A percentile compares a stretch with the other conserved stretches of the same genome.
These are phyloP conservation scores for Aphodius sticticus DNA, from an alignment of 2,888 invertebrate species.

Conservation along the genomic window DNA sequence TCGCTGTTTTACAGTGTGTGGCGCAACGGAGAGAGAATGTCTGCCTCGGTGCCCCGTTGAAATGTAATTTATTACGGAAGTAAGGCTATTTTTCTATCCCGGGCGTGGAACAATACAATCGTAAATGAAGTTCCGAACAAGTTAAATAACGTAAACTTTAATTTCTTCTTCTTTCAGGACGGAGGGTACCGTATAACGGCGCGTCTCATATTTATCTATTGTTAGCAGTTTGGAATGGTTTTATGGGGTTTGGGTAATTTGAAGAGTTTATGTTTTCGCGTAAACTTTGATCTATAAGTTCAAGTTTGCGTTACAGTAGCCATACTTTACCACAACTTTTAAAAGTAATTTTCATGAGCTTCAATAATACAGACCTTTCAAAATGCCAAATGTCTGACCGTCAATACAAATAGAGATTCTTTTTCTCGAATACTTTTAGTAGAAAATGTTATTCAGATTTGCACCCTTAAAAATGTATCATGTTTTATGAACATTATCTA, in stretches of 20 bases:
- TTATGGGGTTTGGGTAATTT: not conserved
- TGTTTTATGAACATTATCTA: no score
- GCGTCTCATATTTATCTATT: not conserved
- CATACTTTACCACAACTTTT: not conserved
- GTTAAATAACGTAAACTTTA: not conserved
- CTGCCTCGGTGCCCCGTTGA: not conserved
- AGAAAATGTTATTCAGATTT: no score
- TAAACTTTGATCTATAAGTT: not conserved
- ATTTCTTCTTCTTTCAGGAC: not conserved
- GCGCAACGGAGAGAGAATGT: not conserved
- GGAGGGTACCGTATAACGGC: not conserved
- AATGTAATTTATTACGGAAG: conserved; percentile 4
- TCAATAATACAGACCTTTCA: no score
- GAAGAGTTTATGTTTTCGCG: not conserved
- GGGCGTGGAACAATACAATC: not conserved
- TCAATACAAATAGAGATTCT: no score
- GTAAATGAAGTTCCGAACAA: conserved; percentile 4
- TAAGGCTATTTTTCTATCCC: not conserved
- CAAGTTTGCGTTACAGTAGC: not conserved
- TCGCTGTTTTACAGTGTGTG: not conserved
- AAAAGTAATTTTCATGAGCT: no score
- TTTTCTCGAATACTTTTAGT: no score
- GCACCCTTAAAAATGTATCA: no score
- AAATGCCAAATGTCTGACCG: no score
- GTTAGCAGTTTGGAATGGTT: not conserved